Conservation (phyloP, 2,797 vertebrate genomes). For the Lagorchestes hirsutus region DNA sequence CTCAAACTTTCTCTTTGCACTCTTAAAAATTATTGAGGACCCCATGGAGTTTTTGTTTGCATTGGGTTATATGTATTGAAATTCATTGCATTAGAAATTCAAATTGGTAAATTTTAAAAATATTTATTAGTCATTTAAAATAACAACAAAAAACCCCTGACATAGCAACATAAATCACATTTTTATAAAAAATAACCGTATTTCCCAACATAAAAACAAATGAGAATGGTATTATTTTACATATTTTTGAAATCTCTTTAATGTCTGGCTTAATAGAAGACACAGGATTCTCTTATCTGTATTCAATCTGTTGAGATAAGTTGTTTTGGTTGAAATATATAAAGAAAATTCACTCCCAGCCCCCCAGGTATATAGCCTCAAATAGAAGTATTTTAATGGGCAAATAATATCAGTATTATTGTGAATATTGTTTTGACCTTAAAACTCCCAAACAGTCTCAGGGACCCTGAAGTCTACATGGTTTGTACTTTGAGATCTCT, state of each 20-base stretch:
- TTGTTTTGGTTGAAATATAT: not conserved
- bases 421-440: not conserved
- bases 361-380: not conserved
- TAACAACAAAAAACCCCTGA: not conserved
- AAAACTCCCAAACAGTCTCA: not conserved
- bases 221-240: not conserved
- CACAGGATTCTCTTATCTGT: not conserved
- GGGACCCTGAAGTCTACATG: not conserved
- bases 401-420: not conserved
- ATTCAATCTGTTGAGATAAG: not conserved
- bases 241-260: not conserved
- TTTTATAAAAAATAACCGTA: not conserved
- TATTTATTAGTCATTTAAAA: not conserved
- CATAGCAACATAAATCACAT: not conserved
- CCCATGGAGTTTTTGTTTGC: not conserved
- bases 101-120: not conserved
- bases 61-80: not conserved
- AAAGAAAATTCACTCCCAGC: not conserved
- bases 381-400: not conserved
- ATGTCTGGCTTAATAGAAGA: not conserved
- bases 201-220: not conserved
- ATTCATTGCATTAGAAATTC: not conserved
- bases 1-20: not conserved
- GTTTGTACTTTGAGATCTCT: not conserved
- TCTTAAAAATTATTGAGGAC: not conserved